phyloP scores from a whole-genome alignment of 2,888 invertebrate species.

The Salticus scenicus region DNA sequence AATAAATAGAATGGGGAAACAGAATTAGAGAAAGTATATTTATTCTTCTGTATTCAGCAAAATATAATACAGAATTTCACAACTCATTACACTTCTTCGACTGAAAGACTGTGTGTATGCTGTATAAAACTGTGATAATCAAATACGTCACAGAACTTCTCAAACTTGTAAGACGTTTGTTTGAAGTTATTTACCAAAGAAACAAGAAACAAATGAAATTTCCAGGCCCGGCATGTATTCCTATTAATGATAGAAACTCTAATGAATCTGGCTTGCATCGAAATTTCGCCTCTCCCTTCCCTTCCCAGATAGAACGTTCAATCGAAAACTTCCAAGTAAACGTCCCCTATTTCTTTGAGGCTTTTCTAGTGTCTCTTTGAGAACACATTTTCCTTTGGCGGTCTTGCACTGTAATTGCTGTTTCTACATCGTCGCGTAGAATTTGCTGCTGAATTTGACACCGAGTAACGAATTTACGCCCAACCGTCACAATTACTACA shows the following conservation, averaged over 20 bases:
- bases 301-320: background rate
- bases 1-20: too few relatives aligned
- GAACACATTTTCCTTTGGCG: conserved; percentile 36
- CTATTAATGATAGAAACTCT: conserved; percentile 7
- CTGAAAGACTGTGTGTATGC: too few relatives aligned
- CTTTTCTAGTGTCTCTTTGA: conserved; percentile 14
- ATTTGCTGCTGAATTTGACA: conserved; percentile 58
- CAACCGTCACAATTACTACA: conserved; percentile 9
- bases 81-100: too few relatives aligned
- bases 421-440: conserved; percentile 57
- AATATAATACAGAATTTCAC: too few relatives aligned
- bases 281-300: background rate
- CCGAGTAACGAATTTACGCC: conserved; percentile 5
- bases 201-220: conserved; percentile 13
- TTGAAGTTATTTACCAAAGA: conserved; percentile 14
- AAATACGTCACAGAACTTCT: background rate
- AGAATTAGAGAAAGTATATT: too few relatives aligned
- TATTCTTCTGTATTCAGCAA: too few relatives aligned
- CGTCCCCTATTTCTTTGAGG: conserved; percentile 10
- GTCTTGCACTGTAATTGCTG: conserved; percentile 64
- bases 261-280: conserved; percentile 13
- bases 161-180: background rate
- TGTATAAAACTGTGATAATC: background rate
- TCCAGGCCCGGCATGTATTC: background rate
- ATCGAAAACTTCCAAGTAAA: conserved; percentile 3